Evolutionary conservation across 2,113 vertebrate genomes (phyloP).

Genomic region (Lipotes vexillifer): DNA sequence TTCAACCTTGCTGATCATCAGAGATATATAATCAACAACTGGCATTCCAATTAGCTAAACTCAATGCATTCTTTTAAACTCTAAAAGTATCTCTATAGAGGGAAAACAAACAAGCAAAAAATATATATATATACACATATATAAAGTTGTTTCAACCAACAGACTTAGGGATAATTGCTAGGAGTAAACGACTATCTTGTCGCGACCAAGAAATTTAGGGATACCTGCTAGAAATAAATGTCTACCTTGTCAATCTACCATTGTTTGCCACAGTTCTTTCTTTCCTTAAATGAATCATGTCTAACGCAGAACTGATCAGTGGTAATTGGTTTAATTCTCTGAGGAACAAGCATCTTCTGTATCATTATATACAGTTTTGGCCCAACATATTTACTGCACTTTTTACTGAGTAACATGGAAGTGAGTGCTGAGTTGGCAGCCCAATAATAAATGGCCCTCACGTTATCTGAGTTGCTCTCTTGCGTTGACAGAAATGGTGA

Average conservation of each 20-base stretch:
- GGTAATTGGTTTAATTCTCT: constrained; percentile 15
- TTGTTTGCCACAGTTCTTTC: neutral
- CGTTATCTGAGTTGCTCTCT: neutral
- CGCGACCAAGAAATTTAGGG: neutral
- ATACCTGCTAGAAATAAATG: constrained; percentile 45
- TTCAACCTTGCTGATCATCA: neutral
- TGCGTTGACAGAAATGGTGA: neutral
- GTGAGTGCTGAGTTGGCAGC: constrained; percentile 16
- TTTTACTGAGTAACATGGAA: constrained; percentile 28
- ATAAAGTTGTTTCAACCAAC: constrained; percentile 17
- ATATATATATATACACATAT: neutral
- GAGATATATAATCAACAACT: constrained; percentile 19
- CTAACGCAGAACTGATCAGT: neutral
- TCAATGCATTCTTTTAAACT: constrained; percentile 12
- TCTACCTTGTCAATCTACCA: neutral
- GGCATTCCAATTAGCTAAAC: constrained; percentile 42
- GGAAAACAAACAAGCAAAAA: constrained; percentile 40
- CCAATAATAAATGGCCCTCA: constrained; percentile 5
- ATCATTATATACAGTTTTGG: neutral
- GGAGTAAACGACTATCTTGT: neutral
- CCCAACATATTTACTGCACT: neutral
- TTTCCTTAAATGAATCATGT: constrained; percentile 10
- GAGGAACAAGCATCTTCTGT: neutral
- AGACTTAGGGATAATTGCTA: neutral
- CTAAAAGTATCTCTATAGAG: neutral